Conservation (phyloP, 1,140 invertebrate species). For the Temnothorax curvispinosus region DNA sequence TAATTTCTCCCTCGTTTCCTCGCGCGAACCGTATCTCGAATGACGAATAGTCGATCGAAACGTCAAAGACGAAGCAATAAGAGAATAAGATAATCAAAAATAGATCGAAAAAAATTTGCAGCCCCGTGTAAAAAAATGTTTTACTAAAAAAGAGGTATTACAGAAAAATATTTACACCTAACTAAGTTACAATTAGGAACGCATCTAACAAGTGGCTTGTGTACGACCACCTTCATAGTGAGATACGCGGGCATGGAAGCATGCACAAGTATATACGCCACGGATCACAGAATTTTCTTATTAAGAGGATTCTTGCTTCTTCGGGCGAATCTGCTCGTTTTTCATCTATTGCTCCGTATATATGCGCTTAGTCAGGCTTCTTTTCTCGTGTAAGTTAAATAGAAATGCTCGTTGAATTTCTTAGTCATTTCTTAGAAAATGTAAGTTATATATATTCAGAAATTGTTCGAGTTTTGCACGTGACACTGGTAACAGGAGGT, state of each 20-base stretch:
- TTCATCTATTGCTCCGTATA: conserved; percentile 70
- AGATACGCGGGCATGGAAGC: conserved; percentile 10
- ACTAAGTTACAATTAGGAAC: conserved; percentile 24
- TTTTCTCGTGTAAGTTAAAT: conserved; percentile 62
- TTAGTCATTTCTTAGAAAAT: neutral
- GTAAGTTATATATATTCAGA: neutral
- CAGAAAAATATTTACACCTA: neutral
- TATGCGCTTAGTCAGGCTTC: conserved; percentile 62
- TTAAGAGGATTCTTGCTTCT: conserved; percentile 64
- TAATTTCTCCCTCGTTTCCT: conserved; percentile 55
- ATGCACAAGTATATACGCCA: conserved; percentile 23
- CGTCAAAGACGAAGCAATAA: neutral
- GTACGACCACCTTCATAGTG: neutral
- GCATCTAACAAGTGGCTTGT: neutral
- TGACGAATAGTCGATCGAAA: neutral
- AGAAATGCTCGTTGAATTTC: conserved; percentile 58
- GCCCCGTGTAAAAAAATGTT: neutral
- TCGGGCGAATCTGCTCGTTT: conserved; percentile 69
- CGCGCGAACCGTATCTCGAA: neutral
- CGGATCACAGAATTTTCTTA: conserved; percentile 66
- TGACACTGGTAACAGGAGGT: neutral
- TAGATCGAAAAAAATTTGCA: neutral
- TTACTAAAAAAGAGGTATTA: neutral
- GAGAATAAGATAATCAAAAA: neutral
- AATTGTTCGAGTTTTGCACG: neutral